These are phyloP conservation scores for Onychostruthus taczanowskii DNA, from an alignment of 2,113 vertebrate genomes.

Conservation along the genomic window DNA sequence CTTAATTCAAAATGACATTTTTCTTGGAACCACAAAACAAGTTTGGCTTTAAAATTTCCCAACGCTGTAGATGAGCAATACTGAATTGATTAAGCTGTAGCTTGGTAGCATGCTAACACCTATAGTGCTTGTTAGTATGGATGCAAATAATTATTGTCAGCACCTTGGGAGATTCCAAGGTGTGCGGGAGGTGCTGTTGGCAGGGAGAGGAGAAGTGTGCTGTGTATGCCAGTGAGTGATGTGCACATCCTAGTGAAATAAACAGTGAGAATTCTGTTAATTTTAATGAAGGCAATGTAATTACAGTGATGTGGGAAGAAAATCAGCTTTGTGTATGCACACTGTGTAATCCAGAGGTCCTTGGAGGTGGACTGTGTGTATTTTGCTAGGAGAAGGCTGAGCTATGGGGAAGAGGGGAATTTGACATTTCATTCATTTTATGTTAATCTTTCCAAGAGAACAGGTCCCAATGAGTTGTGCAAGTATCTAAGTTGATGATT, in stretches of 20 bases:
- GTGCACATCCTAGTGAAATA: neutral
- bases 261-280: neutral
- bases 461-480: neutral
- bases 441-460: neutral
- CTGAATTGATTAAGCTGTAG: neutral
- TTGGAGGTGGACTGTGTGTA: neutral
- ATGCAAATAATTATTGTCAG: neutral
- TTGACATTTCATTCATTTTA: neutral
- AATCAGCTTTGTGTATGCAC: neutral
- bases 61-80: accelerated
- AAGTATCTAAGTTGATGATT: neutral
- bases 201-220: neutral
- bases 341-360: neutral
- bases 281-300: conserved; percentile 2
- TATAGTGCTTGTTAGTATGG: neutral
- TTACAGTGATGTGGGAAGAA: neutral
- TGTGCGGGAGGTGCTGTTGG: neutral
- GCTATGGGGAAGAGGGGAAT: neutral
- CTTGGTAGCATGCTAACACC: neutral
- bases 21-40: neutral
- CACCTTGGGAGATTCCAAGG: neutral
- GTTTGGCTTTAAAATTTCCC: neutral
- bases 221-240: neutral
- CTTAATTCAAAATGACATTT: neutral
- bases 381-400: neutral